Percentiles rank a stretch among this genome's conserved stretches.
These are phyloP conservation scores for Drosophila austrosaltans DNA, from an alignment of 2,888 invertebrate genomes.

Conservation along the genomic window DNA sequence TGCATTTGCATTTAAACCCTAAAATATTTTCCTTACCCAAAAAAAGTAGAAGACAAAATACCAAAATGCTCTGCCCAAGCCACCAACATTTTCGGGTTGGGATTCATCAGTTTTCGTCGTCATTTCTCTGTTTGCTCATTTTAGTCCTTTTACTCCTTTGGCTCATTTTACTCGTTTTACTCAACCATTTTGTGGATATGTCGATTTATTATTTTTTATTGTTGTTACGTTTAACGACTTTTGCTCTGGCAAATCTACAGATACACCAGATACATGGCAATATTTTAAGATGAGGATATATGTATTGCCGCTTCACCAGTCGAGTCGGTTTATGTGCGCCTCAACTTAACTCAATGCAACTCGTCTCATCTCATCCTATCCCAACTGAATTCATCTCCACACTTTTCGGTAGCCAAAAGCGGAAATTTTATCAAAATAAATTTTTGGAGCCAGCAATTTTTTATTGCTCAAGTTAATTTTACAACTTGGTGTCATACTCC, in stretches of 20 bases:
- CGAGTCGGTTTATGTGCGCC: conserved; percentile 44
- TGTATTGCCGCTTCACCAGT: conserved; percentile 53
- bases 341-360: conserved; percentile 5
- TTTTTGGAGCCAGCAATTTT: conserved; percentile 53
- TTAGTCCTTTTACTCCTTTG: conserved; percentile 41
- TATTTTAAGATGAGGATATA: conserved; percentile 27
- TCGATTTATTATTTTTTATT: conserved; percentile 79
- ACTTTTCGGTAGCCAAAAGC: conserved; percentile 37
- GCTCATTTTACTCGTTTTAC: conserved; percentile 60
- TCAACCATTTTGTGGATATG: conserved; percentile 75
- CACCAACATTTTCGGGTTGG: conserved; percentile 36
- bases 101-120: conserved; percentile 6
- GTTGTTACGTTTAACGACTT: conserved; percentile 76
- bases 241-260: conserved; percentile 53
- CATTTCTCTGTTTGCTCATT: conserved; percentile 17
- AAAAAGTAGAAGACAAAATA: background rate
- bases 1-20: conserved; percentile 41
- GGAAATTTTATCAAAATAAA: conserved; percentile 62
- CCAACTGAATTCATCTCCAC: conserved; percentile 45
- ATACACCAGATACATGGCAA: conserved; percentile 36
- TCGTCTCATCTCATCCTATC: conserved; percentile 38
- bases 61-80: conserved; percentile 6
- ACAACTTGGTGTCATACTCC: conserved; percentile 45
- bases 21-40: conserved; percentile 2
- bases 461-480: conserved; percentile 61